Evolutionary conservation across 2,113 vertebrate genomes (phyloP).

Genomic region (Craseonycteris thonglongyai): DNA sequence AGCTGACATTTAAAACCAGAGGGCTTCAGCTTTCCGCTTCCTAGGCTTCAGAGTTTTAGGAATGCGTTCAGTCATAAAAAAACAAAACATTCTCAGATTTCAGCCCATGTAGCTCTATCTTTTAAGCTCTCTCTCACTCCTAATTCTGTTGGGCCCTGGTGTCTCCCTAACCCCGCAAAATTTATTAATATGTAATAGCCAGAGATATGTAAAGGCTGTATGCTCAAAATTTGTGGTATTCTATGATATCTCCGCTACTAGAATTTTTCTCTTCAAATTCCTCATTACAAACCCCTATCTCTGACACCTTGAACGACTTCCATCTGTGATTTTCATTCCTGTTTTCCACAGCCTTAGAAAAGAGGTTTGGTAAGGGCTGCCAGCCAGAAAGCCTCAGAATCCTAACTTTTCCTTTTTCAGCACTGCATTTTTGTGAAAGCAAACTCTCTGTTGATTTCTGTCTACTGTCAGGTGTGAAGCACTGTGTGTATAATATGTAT

Average conservation of each 20-base stretch:
- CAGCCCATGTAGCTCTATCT: not conserved
- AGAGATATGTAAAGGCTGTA: not conserved
- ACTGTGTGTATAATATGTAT: too few relatives aligned
- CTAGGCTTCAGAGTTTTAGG: not conserved
- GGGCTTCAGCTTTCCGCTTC: not conserved
- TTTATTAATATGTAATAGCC: not conserved
- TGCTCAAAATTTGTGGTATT: not conserved
- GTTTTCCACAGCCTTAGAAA: not conserved
- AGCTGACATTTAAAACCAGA: not conserved
- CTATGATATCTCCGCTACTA: not conserved
- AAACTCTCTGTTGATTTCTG: not conserved
- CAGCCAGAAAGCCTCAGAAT: not conserved
- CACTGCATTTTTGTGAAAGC: not conserved
- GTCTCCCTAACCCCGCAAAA: not conserved
- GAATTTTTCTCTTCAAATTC: not conserved
- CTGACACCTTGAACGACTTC: not conserved
- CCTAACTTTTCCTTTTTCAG: not conserved
- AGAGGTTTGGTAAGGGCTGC: not conserved
- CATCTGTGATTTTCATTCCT: not conserved
- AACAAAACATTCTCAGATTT: not conserved
- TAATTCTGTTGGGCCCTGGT: not conserved
- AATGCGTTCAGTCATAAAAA: not conserved
- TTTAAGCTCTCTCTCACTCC: not conserved
- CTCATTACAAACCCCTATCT: not conserved
- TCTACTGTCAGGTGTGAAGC: too few relatives aligned